Conservation (phyloP, 2,113 vertebrate species). For the Gambusia holbrooki region DNA sequence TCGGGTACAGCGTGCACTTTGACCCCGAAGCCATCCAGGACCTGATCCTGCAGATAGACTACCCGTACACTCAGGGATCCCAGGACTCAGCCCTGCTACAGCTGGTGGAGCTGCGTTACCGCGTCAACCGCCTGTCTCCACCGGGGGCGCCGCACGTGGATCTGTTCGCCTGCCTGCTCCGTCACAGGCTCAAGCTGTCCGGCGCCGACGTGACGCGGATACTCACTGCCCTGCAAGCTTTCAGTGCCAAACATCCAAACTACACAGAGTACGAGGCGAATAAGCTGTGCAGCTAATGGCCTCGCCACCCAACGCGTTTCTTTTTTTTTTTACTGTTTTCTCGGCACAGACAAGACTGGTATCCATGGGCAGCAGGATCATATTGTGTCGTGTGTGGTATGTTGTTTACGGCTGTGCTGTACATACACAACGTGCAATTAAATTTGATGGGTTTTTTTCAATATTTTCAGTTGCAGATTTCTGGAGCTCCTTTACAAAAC, state of each 20-base stretch:
- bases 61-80: conserved; percentile 96
- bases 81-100: conserved; percentile 95
- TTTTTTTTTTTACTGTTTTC: conserved; percentile 47
- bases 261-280: conserved; percentile 87
- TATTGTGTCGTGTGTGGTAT: conserved; percentile 68
- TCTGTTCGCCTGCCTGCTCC: conserved; percentile 94
- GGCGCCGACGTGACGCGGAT: conserved; percentile 92
- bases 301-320: conserved; percentile 57
- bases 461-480: conserved; percentile 47
- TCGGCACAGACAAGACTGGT: conserved; percentile 41
- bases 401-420: conserved; percentile 64
- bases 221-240: conserved; percentile 90
- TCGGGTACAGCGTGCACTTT: conserved; percentile 96
- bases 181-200: conserved; percentile 94
- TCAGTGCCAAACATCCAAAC: conserved; percentile 88
- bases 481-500: conserved; percentile 35
- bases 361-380: conserved; percentile 55
- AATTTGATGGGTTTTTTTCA: conserved; percentile 63
- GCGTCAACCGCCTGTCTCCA: conserved; percentile 94
- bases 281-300: conserved; percentile 92
- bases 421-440: conserved; percentile 70
- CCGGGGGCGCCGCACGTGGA: conserved; percentile 89
- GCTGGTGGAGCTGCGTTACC: conserved; percentile 93
- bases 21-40: conserved; percentile 96
- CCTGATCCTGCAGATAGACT: conserved; percentile 96